phyloP scores from a whole-genome alignment of 2,888 invertebrate species.

The Coremacera marginata region DNA sequence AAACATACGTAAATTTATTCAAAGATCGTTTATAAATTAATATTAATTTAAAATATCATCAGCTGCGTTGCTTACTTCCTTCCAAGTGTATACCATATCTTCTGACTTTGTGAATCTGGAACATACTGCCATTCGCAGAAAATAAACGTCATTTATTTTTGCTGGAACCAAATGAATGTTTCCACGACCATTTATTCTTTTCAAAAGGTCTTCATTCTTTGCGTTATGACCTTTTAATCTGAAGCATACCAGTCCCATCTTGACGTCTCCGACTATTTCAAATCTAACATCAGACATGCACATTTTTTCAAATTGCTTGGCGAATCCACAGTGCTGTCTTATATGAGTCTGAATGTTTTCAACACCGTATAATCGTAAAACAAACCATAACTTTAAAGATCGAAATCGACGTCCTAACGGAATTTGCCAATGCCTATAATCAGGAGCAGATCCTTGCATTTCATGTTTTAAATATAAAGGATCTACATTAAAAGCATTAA shows the following conservation, averaged over 20 bases:
- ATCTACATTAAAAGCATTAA: conserved; percentile 97
- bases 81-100: conserved; percentile 90
- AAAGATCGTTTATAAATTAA: too few species aligned
- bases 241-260: conserved; percentile 97
- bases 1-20: too few species aligned
- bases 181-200: conserved; percentile 88
- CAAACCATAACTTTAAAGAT: conserved; percentile 95
- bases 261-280: conserved; percentile 88
- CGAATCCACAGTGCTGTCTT: conserved; percentile 85
- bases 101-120: conserved; percentile 84
- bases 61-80: conserved; percentile 83
- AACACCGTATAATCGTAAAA: conserved; percentile 88
- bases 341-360: conserved; percentile 89
- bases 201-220: conserved; percentile 83
- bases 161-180: conserved; percentile 94
- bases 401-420: conserved; percentile 94
- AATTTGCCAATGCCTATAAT: conserved; percentile 98
- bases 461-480: conserved; percentile 96
- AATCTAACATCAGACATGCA: conserved; percentile 85
- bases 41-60: conserved; percentile 70
- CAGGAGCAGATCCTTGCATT: conserved; percentile 89
- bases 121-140: conserved; percentile 91
- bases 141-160: conserved; percentile 85
- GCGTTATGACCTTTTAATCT: conserved; percentile 89
- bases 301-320: conserved; percentile 87